Conservation (phyloP, 2,888 invertebrate genomes). For the Coenonympha arcania region DNA sequence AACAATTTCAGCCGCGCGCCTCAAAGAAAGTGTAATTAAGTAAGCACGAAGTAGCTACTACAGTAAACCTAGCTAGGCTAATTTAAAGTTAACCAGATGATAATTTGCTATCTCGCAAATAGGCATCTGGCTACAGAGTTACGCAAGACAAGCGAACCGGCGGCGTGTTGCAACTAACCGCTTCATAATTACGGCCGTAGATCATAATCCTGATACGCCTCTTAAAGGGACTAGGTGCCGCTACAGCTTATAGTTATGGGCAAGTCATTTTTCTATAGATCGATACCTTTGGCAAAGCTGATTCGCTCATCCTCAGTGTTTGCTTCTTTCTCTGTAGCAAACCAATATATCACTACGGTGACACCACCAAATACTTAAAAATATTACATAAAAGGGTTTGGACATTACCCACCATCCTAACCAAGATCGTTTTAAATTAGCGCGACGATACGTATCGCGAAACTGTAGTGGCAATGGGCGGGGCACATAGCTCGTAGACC, state of each 20-base stretch:
- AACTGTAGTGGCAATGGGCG: no score
- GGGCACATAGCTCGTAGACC: no score
- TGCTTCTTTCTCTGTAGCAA: no score
- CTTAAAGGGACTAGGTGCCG: slow-evolving; percentile 3
- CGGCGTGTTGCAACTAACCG: slow-evolving; percentile 60
- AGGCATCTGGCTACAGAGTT: slow-evolving; percentile 64
- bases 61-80: slow-evolving; percentile 62
- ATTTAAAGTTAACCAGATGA: slow-evolving; percentile 35
- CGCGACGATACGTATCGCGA: no score
- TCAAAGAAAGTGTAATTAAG: slow-evolving; percentile 43
- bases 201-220: slow-evolving; percentile 63
- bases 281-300: no score
- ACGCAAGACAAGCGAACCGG: slow-evolving; percentile 67
- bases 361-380: no score
- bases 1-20: slow-evolving; percentile 26
- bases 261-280: background rate
- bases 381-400: no score
- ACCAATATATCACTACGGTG: no score
- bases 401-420: no score
- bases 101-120: slow-evolving; percentile 56
- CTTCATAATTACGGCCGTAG: slow-evolving; percentile 55
- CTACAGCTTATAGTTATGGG: background rate
- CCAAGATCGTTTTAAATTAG: no score
- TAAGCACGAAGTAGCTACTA: slow-evolving; percentile 61
- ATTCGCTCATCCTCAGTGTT: no score